These are phyloP conservation scores for Brenthis daphne DNA, from an alignment of 2,888 invertebrate species.

Conservation along the genomic window DNA sequence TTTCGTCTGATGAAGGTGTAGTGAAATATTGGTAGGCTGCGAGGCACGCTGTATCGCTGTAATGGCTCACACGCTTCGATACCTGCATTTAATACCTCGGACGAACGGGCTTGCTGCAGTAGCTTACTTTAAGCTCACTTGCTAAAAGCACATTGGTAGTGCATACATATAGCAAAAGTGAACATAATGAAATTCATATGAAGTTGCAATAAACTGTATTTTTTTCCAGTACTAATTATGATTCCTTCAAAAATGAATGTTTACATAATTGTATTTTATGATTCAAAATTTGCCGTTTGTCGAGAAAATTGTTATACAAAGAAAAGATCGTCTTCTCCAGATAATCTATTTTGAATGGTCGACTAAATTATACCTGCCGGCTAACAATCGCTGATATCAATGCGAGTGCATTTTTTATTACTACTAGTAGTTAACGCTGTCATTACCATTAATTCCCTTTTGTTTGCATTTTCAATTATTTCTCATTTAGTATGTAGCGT, in stretches of 20 bases:
- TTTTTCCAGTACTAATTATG: too few relatives aligned
- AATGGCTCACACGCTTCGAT: background rate
- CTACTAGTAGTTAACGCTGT: background rate
- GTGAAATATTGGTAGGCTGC: constrained; percentile 3
- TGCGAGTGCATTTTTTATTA: background rate
- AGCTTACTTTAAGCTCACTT: too few relatives aligned
- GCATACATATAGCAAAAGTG: too few relatives aligned
- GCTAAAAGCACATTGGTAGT: too few relatives aligned
- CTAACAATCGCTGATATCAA: constrained; percentile 4
- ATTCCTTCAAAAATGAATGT: too few relatives aligned
- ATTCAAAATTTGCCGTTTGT: too few relatives aligned
- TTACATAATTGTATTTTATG: too few relatives aligned
- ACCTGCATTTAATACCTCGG: background rate
- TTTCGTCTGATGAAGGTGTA: background rate
- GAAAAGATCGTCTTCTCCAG: background rate
- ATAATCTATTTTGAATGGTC: background rate
- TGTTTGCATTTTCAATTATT: background rate
- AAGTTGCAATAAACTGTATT: too few relatives aligned
- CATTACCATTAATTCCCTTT: background rate
- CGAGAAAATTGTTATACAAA: background rate
- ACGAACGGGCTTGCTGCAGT: background rate
- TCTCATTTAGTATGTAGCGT: background rate
- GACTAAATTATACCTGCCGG: background rate
- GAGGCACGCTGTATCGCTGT: background rate
- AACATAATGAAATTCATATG: too few relatives aligned